phyloP scores from a whole-genome alignment of 2,888 invertebrate species.

The Diarsia brunnea region DNA sequence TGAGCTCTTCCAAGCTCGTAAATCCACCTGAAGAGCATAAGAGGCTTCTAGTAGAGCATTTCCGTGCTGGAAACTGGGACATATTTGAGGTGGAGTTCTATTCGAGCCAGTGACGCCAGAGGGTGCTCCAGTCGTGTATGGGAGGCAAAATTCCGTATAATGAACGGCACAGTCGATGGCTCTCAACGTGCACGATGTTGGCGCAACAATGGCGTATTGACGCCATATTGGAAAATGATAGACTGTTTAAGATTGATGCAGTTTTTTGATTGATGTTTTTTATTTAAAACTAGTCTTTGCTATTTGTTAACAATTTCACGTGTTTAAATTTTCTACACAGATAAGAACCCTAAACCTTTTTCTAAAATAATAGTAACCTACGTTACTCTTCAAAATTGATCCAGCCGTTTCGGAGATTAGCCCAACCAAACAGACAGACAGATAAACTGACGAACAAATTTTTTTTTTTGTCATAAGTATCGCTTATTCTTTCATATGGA shows the following conservation, averaged over 20 bases:
- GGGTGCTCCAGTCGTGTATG: conserved; percentile 65
- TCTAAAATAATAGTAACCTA: too few relatives aligned
- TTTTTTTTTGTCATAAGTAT: too few relatives aligned
- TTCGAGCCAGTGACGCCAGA: conserved; percentile 53
- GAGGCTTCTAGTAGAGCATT: conserved; percentile 42
- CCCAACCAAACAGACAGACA: too few relatives aligned
- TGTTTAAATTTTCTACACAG: too few relatives aligned
- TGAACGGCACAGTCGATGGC: conserved; percentile 75
- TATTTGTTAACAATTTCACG: too few relatives aligned
- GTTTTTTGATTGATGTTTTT: neutral
- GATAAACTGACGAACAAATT: too few relatives aligned
- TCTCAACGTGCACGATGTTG: conserved; percentile 80
- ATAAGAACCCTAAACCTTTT: too few relatives aligned
- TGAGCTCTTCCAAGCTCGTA: conserved; percentile 13
- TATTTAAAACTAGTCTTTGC: neutral
- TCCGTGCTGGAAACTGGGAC: conserved; percentile 53
- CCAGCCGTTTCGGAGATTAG: too few relatives aligned
- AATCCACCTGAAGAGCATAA: conserved; percentile 40
- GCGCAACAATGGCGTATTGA: conserved; percentile 77
- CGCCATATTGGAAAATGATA: conserved; percentile 55
- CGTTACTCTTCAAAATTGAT: too few relatives aligned
- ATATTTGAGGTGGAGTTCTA: conserved; percentile 52
- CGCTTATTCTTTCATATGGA: too few relatives aligned
- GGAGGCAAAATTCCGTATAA: conserved; percentile 74
- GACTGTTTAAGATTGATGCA: neutral